phyloP scores from a whole-genome alignment of 2,797 vertebrate species.

The Enteromius thamalakanensis region DNA sequence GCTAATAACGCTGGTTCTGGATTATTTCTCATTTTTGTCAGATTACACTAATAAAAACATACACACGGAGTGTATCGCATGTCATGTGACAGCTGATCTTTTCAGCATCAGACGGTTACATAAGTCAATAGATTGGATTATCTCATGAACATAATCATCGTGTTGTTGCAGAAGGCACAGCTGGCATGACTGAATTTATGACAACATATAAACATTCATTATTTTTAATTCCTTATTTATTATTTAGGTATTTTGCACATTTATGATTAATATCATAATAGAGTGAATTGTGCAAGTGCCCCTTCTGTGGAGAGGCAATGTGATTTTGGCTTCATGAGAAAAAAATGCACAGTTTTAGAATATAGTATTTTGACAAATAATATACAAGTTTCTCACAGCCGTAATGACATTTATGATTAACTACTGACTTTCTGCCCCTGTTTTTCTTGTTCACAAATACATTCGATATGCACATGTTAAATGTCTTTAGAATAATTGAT shows the following conservation, averaged over 20 bases:
- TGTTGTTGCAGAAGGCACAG: slow-evolving; percentile 11
- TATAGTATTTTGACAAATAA: not conserved
- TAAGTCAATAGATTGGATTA: slow-evolving; percentile 16
- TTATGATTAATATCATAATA: no score
- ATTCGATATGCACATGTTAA: not conserved
- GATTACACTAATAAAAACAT: not conserved
- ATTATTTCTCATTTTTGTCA: not conserved
- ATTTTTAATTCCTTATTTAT: not conserved
- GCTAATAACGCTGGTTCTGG: not conserved
- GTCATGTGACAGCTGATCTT: not conserved
- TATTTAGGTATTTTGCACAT: not conserved
- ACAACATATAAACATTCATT: not conserved
- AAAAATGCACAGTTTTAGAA: not conserved
- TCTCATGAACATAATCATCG: not conserved
- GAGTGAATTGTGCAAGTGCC: not conserved
- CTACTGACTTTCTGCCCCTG: not conserved
- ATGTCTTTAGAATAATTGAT: slow-evolving; percentile 4
- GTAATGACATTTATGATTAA: not conserved
- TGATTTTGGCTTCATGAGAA: not conserved
- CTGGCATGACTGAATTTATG: not conserved
- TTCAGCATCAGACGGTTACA: slow-evolving; percentile 1
- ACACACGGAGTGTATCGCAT: not conserved
- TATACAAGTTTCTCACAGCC: not conserved
- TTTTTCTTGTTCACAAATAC: not conserved
- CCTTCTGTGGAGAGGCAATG: not conserved